These are phyloP conservation scores for Callipepla californica DNA, from an alignment of 2,113 vertebrate genomes.

Conservation along the genomic window DNA sequence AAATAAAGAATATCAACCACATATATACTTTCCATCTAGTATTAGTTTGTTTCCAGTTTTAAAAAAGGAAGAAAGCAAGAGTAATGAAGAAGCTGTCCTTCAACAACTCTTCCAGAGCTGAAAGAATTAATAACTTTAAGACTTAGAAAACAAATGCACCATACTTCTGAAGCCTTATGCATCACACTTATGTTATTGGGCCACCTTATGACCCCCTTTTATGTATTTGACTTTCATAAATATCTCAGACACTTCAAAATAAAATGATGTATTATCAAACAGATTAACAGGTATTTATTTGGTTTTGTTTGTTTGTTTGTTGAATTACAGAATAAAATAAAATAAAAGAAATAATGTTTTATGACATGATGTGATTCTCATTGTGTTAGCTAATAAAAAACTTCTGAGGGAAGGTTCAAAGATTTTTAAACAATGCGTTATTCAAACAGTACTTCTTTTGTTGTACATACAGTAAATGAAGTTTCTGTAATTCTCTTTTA, in stretches of 20 bases:
- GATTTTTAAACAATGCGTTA: background rate
- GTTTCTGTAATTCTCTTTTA: background rate
- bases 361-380: background rate
- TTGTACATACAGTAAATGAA: background rate
- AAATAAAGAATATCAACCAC: background rate
- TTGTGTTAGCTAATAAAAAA: background rate
- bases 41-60: background rate
- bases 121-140: background rate
- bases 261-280: background rate
- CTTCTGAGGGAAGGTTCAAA: background rate
- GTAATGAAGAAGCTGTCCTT: background rate
- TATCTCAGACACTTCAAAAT: background rate
- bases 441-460: background rate
- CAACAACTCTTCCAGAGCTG: background rate
- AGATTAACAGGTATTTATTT: background rate
- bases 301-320: too few relatives aligned
- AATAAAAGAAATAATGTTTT: background rate
- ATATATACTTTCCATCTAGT: background rate
- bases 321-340: background rate
- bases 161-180: background rate
- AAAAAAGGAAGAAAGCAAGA: background rate
- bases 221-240: background rate
- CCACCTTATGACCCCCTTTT: background rate
- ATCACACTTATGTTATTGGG: background rate
- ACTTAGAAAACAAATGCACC: rapidly evolving